These are phyloP conservation scores for Nesidiocoris tenuis DNA, from an alignment of 2,888 invertebrate genomes.

Conservation along the genomic window DNA sequence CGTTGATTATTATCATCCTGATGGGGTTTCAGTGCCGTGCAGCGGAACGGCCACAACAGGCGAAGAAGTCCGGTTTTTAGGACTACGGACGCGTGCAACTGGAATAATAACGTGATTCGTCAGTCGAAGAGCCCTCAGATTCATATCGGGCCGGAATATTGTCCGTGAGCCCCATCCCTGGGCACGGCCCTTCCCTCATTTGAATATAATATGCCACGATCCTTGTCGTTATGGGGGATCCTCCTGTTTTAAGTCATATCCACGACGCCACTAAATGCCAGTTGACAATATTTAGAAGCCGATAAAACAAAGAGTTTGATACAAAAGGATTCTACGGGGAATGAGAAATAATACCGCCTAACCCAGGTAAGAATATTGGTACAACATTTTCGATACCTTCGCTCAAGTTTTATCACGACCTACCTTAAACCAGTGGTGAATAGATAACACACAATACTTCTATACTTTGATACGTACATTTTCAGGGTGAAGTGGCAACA, in stretches of 20 bases:
- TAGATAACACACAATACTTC: too few species aligned
- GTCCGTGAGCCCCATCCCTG: neutral
- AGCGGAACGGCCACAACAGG: neutral
- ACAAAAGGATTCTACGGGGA: too few species aligned
- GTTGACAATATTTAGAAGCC: neutral
- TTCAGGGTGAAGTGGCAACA: too few species aligned
- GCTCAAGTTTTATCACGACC: too few species aligned
- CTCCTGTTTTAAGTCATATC: neutral
- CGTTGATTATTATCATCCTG: neutral
- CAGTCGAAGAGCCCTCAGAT: neutral
- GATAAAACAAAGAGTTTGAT: neutral
- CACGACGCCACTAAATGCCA: neutral
- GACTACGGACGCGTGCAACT: constrained; percentile 4
- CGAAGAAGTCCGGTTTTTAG: neutral
- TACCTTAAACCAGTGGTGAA: too few species aligned
- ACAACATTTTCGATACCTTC: too few species aligned
- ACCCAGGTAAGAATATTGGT: too few species aligned
- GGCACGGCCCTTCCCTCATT: neutral
- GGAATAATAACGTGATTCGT: constrained; percentile 15
- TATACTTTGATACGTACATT: too few species aligned
- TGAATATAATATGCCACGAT: neutral
- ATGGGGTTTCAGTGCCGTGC: neutral
- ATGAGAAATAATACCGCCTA: too few species aligned
- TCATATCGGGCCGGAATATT: neutral
- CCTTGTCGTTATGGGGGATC: neutral